phyloP scores from a whole-genome alignment of 2,888 invertebrate genomes.

The Rambutsinella grinnellia region DNA sequence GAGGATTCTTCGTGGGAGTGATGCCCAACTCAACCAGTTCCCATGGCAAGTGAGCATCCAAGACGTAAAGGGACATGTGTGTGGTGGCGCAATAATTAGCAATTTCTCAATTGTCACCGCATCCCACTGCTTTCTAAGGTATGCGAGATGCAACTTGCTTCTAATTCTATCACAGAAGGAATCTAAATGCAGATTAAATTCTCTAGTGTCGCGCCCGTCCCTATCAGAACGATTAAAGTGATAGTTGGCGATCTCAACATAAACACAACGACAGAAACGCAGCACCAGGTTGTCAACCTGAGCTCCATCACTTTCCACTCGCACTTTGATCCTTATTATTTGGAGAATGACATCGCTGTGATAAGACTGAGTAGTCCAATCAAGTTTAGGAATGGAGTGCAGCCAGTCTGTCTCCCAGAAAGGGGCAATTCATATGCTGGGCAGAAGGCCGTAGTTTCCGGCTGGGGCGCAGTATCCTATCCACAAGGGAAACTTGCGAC shows the following conservation, averaged over 20 bases:
- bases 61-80: slow-evolving; percentile 69
- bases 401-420: slow-evolving; percentile 69
- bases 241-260: slow-evolving; percentile 68
- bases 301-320: slow-evolving; percentile 68
- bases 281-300: slow-evolving; percentile 67
- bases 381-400: slow-evolving; percentile 67
- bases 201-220: slow-evolving; percentile 60
- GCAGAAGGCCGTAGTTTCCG: slow-evolving; percentile 67
- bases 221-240: slow-evolving; percentile 54
- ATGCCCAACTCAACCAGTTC: slow-evolving; percentile 68
- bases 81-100: slow-evolving; percentile 69
- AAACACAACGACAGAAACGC: slow-evolving; percentile 66
- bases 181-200: too few relatives aligned
- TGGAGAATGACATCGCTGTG: slow-evolving; percentile 70
- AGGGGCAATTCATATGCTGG: slow-evolving; percentile 67
- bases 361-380: slow-evolving; percentile 68
- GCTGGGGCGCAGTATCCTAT: slow-evolving; percentile 69
- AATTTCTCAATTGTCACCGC: slow-evolving; percentile 68
- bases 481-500: slow-evolving; percentile 68
- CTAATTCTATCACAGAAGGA: not conserved
- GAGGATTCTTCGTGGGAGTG: slow-evolving; percentile 68
- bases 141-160: not conserved
- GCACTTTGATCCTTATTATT: slow-evolving; percentile 68
- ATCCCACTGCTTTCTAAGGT: slow-evolving; percentile 69
- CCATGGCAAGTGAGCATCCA: slow-evolving; percentile 69